A percentile compares a stretch with the other conserved stretches of the same genome.
Conservation (phyloP, 2,888 invertebrate species). For the Philereme transversata region DNA sequence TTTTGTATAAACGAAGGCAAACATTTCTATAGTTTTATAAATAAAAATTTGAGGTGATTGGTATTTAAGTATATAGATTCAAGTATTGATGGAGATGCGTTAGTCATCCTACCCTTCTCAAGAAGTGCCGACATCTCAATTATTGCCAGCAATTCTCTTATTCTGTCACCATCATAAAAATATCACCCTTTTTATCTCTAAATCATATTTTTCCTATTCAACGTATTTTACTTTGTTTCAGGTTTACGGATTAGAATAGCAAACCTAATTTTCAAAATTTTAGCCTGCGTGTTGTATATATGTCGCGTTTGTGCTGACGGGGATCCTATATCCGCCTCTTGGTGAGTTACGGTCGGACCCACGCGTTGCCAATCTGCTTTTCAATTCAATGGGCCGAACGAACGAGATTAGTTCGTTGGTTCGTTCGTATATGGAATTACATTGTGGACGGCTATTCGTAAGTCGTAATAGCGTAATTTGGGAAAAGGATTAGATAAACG, state of each 20-base stretch:
- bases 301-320: slow-evolving; percentile 95
- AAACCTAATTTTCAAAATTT: slow-evolving; percentile 97
- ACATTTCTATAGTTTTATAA: too few species aligned
- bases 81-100: not conserved
- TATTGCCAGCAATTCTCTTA: not conserved
- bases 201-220: not conserved
- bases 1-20: too few species aligned
- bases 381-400: slow-evolving; percentile 4
- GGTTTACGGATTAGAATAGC: slow-evolving; percentile 99
- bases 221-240: slow-evolving; percentile 76
- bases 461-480: too few species aligned
- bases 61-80: not conserved
- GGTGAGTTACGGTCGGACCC: slow-evolving; percentile 84
- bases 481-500: too few species aligned
- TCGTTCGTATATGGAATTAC: not conserved
- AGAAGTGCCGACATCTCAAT: not conserved
- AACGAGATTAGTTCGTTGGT: slow-evolving; percentile 10
- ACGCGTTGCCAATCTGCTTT: not conserved
- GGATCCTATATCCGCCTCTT: slow-evolving; percentile 93
- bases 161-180: not conserved
- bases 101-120: slow-evolving; percentile 14
- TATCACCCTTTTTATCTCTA: not conserved
- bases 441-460: not conserved
- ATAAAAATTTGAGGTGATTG: too few species aligned
- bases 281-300: slow-evolving; percentile 98